Evolutionary conservation across 2,113 vertebrate genomes (phyloP), one percentile per base, ranked within the genome.

Genomic region (Amazona vittata): DNA sequence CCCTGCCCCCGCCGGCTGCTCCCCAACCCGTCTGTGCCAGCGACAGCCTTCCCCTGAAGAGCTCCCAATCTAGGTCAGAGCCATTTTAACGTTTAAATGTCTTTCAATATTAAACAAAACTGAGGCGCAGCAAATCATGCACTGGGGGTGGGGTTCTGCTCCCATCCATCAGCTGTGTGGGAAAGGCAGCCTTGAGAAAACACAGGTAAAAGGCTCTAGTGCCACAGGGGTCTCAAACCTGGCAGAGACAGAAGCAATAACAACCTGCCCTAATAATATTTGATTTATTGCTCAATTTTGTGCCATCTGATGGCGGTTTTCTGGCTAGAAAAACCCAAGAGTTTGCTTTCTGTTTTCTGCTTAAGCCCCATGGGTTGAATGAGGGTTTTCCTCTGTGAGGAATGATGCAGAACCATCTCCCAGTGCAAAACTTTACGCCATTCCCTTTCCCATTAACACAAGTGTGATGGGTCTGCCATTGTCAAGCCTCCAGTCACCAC

Each of bases 41-140:
- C 1, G 1, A 4, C 82, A 83, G 88, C 93, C 86, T 92, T 39
- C 92, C 89, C 86, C 89, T 12, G 0, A 86, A 81, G 92, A 94
- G 92, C 89, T 95, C 73, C 60, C 77, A 81, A 94, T 95, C 73
- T 95, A 91, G 96, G 96, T 97, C 96, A 97, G 95, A 94, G 96
- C 89, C 33, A 1, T 35, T 59, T 59, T 35, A 59, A 35, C 6
- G 1, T 86, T n/a, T 14, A 57, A 24, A 78, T 19, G 0, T n/a
- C 84, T 82, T 89, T 91, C 93, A 95, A 53, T 87, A 95, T 95
- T 93, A 95, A 97, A 94, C 95, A 96, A 91, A 93, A 91, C 76
- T 35, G 39, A 90, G 68, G 64, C 21, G 0, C 81, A n/a, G 77
- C 14, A 0, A 91, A 62, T 28, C 65, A 78, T 62, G 52, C 89